These are phyloP conservation scores for Pseudopleuronectes americanus DNA, from an alignment of 2,797 vertebrate species.

Conservation along the genomic window DNA sequence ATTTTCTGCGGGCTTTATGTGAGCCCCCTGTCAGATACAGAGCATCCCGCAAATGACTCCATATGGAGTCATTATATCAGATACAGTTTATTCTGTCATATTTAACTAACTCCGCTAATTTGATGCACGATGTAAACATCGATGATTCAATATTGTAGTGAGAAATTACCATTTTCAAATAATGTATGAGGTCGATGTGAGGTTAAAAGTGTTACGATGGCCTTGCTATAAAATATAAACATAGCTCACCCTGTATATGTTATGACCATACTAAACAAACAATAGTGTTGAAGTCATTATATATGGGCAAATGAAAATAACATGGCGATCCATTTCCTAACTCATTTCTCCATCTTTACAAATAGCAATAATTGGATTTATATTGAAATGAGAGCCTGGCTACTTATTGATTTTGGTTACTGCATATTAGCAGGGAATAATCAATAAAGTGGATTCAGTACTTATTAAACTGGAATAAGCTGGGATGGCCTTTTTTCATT, in stretches of 20 bases:
- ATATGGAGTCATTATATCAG: slow-evolving; percentile 39
- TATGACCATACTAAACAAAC: slow-evolving; percentile 30
- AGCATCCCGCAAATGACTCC: slow-evolving; percentile 12
- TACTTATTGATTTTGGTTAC: slow-evolving; percentile 79
- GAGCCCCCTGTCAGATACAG: slow-evolving; percentile 30
- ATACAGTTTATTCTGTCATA: slow-evolving; percentile 12
- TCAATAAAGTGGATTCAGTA: slow-evolving; percentile 78
- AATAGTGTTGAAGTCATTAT: slow-evolving; percentile 41
- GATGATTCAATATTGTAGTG: not conserved
- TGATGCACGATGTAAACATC: not conserved
- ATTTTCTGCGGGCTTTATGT: slow-evolving; percentile 46
- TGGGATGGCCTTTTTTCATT: slow-evolving; percentile 70
- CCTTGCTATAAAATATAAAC: not conserved
- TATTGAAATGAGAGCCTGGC: slow-evolving; percentile 78
- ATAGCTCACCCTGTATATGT: slow-evolving; percentile 12
- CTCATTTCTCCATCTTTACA: slow-evolving; percentile 70
- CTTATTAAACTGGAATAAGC: slow-evolving; percentile 80
- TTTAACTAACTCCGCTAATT: slow-evolving; percentile 26
- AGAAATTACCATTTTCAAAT: not conserved
- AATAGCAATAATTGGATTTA: slow-evolving; percentile 83
- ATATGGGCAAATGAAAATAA: slow-evolving; percentile 58
- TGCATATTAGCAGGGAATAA: slow-evolving; percentile 86
- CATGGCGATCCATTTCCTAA: slow-evolving; percentile 57
- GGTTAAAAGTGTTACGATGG: not conserved
- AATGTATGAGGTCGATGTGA: slow-evolving; percentile 3